Conservation (phyloP, 2,888 invertebrate species). For the Ormia ochracea region DNA sequence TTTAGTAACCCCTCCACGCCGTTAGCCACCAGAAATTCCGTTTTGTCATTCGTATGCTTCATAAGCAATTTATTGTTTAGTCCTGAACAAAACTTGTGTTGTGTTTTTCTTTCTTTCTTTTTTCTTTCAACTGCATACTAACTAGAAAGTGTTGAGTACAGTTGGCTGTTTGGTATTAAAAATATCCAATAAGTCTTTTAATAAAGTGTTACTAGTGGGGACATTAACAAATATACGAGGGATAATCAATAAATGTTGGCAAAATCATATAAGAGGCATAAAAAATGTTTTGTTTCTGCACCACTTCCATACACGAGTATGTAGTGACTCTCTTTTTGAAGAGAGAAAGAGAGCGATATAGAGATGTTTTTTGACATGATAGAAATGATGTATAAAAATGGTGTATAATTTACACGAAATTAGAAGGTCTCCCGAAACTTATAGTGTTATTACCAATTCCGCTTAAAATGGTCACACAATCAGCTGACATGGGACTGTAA, state of each 20-base stretch:
- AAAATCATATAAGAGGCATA: not conserved
- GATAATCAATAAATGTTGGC: not conserved
- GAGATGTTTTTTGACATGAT: too few relatives aligned
- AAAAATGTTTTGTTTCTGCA: too few relatives aligned
- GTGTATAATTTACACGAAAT: too few relatives aligned
- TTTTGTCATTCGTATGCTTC: not conserved
- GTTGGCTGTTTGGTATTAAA: not conserved
- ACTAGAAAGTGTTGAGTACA: conserved; percentile 14
- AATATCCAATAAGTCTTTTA: not conserved
- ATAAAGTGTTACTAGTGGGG: not conserved
- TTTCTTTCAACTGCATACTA: not conserved
- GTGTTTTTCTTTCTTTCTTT: not conserved
- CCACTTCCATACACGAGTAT: too few relatives aligned
- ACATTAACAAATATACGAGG: not conserved
- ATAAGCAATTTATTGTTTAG: conserved; percentile 37
- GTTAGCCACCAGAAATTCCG: not conserved
- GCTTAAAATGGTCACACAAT: too few relatives aligned
- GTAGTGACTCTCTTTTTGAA: too few relatives aligned
- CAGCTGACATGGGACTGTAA: too few relatives aligned
- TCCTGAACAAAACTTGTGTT: conserved; percentile 5
- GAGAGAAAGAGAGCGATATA: too few relatives aligned
- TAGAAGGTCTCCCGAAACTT: too few relatives aligned
- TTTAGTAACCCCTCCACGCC: not conserved
- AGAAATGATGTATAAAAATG: too few relatives aligned
- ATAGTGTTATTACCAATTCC: too few relatives aligned